phyloP scores from a whole-genome alignment of 2,797 vertebrate genomes.

The Halcyon smyrnensis region DNA sequence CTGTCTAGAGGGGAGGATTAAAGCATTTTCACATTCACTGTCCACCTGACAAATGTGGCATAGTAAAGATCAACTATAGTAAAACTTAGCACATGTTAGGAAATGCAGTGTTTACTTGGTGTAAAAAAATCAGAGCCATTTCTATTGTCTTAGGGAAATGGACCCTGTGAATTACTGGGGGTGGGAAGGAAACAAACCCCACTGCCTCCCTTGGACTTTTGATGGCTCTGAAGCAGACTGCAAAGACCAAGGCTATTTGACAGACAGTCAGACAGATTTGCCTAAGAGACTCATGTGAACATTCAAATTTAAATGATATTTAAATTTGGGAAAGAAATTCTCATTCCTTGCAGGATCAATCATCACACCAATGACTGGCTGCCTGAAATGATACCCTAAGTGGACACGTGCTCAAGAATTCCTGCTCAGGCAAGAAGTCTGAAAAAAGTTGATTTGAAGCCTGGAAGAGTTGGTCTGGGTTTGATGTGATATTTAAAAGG shows the following conservation, averaged over 20 bases:
- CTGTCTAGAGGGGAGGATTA: constrained; percentile 10
- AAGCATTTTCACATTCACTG: neutral
- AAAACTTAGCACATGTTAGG: neutral
- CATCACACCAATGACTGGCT: neutral
- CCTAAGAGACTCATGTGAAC: neutral
- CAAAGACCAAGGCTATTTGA: neutral
- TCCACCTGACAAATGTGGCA: neutral
- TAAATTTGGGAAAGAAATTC: constrained; percentile 4
- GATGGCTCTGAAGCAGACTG: neutral
- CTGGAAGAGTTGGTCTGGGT: neutral
- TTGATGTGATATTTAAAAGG: neutral
- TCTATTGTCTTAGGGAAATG: neutral
- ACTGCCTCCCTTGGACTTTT: neutral
- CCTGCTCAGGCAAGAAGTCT: neutral
- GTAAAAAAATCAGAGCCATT: neutral
- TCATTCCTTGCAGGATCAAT: neutral
- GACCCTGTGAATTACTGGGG: neutral
- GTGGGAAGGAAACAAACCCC: neutral
- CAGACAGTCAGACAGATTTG: neutral
- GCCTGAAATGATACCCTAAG: neutral
- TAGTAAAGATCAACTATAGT: neutral
- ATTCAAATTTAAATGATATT: no score
- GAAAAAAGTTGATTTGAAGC: neutral
- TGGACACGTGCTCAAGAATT: neutral
- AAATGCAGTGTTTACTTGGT: neutral